Evolutionary conservation across 1,140 invertebrate genomes (phyloP).

Genomic region (Bombus waltoni): DNA sequence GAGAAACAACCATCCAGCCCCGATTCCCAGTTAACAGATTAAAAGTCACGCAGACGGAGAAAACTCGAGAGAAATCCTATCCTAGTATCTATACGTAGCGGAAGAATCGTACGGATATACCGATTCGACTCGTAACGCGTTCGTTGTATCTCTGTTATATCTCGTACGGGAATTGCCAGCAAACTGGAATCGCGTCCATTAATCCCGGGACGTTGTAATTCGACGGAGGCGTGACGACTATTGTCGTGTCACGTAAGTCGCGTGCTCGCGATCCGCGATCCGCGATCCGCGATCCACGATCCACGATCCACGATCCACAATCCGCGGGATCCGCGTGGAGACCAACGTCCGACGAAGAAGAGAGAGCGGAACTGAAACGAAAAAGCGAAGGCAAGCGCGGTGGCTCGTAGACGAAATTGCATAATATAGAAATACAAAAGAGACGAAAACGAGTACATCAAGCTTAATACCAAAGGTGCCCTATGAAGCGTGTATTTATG

Average conservation of each 20-base stretch:
- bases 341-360: not conserved
- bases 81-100: not conserved
- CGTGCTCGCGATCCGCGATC: not conserved
- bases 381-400: constrained; percentile 26
- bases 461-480: constrained; percentile 84
- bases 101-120: no score
- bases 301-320: no score
- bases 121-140: not conserved
- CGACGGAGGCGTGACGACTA: not conserved
- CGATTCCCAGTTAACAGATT: constrained; percentile 8
- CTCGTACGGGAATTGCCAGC: not conserved
- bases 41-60: not conserved
- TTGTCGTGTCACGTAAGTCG: not conserved
- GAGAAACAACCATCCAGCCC: not conserved
- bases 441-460: constrained; percentile 75
- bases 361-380: not conserved
- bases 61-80: not conserved
- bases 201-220: not conserved
- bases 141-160: not conserved
- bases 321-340: not conserved
- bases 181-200: not conserved
- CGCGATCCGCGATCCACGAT: not conserved
- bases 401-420: constrained; percentile 52
- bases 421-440: constrained; percentile 56
- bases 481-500: constrained; percentile 83